Evolutionary conservation across 2,888 invertebrate species (phyloP).

Genomic region (Chymomyza fuscimana): DNA sequence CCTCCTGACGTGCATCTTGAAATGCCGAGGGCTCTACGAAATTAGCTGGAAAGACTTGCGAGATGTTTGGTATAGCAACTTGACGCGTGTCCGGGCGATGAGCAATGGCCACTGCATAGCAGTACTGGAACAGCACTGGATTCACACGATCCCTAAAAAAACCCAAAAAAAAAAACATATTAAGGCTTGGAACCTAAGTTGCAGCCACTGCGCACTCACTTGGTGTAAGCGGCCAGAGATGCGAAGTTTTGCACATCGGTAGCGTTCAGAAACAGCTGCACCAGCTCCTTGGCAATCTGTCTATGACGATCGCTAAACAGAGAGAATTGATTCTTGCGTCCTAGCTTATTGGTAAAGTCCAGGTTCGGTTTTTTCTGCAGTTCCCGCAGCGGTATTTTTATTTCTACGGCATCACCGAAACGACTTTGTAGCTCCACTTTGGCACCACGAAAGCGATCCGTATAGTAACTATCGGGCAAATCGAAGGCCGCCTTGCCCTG

Average conservation of each 20-base stretch:
- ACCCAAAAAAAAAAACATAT: background rate
- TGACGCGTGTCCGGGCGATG: conserved; percentile 80
- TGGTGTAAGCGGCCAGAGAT: conserved; percentile 84
- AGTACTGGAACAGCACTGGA: conserved; percentile 90
- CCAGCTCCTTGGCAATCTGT: conserved; percentile 85
- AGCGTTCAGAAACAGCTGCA: conserved; percentile 85
- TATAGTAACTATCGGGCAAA: conserved; percentile 75
- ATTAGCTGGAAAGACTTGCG: conserved; percentile 90
- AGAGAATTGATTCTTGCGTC: conserved; percentile 82
- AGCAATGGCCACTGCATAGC: conserved; percentile 87
- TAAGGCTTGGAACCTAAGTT: background rate
- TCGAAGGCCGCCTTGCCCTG: conserved; percentile 76
- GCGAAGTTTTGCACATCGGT: conserved; percentile 83
- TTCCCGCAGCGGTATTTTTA: conserved; percentile 74
- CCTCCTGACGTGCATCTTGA: conserved; percentile 85
- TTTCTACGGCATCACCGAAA: conserved; percentile 72
- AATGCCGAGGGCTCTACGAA: conserved; percentile 89
- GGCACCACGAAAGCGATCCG: conserved; percentile 68
- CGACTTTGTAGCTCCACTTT: conserved; percentile 71
- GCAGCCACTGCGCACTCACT: conserved; percentile 48
- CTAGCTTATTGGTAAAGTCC: conserved; percentile 65
- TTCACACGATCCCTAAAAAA: conserved; percentile 86
- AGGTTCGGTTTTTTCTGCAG: conserved; percentile 70
- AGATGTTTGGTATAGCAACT: conserved; percentile 88
- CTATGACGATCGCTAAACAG: conserved; percentile 87